These are phyloP conservation scores for Apocheima hispidaria DNA, from an alignment of 2,888 invertebrate genomes.

Conservation along the genomic window DNA sequence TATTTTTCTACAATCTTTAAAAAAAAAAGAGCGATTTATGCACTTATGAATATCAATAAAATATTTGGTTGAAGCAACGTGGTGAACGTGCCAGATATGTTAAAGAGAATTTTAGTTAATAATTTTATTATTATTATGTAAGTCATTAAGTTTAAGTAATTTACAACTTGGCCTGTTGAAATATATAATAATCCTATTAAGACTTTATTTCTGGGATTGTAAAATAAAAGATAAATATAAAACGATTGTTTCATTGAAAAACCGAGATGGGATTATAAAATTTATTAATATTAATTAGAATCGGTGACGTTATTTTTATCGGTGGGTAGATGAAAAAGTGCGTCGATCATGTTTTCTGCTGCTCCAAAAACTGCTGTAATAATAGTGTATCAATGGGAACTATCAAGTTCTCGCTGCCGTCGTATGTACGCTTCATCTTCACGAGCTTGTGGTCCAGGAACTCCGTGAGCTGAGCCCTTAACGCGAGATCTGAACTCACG, in stretches of 20 bases:
- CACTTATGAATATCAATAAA: conserved; percentile 79
- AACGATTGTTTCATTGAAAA: conserved; percentile 59
- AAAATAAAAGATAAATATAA: conserved; percentile 82
- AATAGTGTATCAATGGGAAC: conserved; percentile 92
- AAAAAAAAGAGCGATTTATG: conserved; percentile 77
- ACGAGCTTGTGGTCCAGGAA: conserved; percentile 98
- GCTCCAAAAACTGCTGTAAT: conserved; percentile 92
- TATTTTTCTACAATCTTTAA: conserved; percentile 86
- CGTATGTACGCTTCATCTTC: conserved; percentile 91
- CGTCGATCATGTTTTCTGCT: conserved; percentile 71
- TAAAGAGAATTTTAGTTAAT: conserved; percentile 85
- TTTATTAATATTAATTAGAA: not conserved
- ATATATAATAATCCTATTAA: conserved; percentile 85
- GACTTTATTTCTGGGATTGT: conserved; percentile 86
- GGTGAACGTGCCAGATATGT: conserved; percentile 84
- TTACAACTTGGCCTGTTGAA: conserved; percentile 86
- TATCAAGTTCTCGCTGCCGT: conserved; percentile 92
- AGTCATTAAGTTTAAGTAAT: conserved; percentile 87
- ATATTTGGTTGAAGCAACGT: conserved; percentile 82
- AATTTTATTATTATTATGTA: conserved; percentile 85
- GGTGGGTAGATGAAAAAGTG: conserved; percentile 6
- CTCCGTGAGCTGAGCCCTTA: conserved; percentile 97
- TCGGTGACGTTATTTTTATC: not conserved
- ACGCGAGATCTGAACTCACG: conserved; percentile 96
- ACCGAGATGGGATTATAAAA: not conserved